Evolutionary conservation across 2,797 vertebrate genomes (phyloP), one percentile per base, ranked within the genome.

Genomic region (Pygocentrus nattereri): DNA sequence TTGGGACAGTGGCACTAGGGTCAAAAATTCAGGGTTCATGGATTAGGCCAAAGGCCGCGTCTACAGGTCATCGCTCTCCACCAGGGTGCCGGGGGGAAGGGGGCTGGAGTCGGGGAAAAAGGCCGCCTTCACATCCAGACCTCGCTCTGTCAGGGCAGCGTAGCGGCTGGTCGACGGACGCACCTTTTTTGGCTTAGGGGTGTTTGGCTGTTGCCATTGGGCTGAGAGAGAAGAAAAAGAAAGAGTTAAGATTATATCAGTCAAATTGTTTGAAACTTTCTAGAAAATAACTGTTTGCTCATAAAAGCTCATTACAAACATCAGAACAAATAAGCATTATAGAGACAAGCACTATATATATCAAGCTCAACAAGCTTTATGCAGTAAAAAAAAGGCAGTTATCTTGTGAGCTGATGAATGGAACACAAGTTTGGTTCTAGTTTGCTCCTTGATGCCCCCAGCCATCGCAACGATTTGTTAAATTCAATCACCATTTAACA

Each of bases 61-160:
- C 92, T 96, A 99, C 95, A 99, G 96, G 88, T 99, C 98, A 5
- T 99, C 98, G 0, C 98, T 99, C 84, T 99, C 98, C 88, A 99
- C 97, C 90, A 99, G 92, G 88, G 93, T 92, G 6, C 96, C 96
- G 0, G 96, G 90, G 10, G 89, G 97, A 87, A 97, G 95, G 0
- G 97, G 96, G 83, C 91, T 97, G 90, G 96, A 95, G 87, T 99
- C 98, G 0, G 98, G 98, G 89, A 98, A 97, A 94, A 99, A 99
- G 30, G 98, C 98, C 0, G 98, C 98, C 91, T 95, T 99, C 90
- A 99, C 98, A 74, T 99, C 98, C 89, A 99, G 96, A 76, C 98
- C 98, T 90, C 97, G 94, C 93, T 99, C 98, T 19, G 96, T 99
- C 86, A 99, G 96, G 1, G 97, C 98, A 1, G 98, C 98, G 0